Base-by-base conservation (phyloP, 2,797 vertebrate genomes). In the Chelonia mydas region DNA sequence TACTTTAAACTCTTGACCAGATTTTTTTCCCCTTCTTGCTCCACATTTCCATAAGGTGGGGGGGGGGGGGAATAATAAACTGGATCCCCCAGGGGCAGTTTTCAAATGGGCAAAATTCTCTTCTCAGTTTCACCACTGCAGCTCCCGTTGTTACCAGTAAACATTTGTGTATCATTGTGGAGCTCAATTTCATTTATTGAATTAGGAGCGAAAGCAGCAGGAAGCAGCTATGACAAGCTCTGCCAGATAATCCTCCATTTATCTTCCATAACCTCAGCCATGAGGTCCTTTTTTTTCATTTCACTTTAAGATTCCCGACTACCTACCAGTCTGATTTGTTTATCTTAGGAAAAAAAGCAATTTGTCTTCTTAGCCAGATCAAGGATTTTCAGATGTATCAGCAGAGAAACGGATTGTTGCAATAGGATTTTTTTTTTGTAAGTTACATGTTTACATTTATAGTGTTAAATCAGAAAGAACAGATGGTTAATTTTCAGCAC, bases 111-210 rank as follows among this genome's bases (percentile, higher is more conserved):
- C 8, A 93, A 94, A 94, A 83, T 41, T 88, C 65, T 77, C 13
- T 54, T 50, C 50, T 41, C 55, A 11, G 74, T 87, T 94, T 45
- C 87, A 90, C 81, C 78, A 53, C 8, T 79, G 50, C 76, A 85
- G 84, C 65, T 92, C 88, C 47, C 74, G 81, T 2, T 37, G 92
- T 61, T 88, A 47, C 53, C 2, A 90, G 25, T 83, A 51, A 93
- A 76, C 0, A 0, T 65, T 85, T 57, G 84, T 77, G 49, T 51
- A 92, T 16, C 80, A 45, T 59, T 5, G 11, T 92, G 85, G 31
- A 87, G 65, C 83, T 91, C 85, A 51, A 96, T 89, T 86, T 79
- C 54, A 87, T 84, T 91, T 91, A 89, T 92, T 95, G 59, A 89
- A 37, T 94, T 92, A 86, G 5, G 61, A 95, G 33, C 77, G 72